Evolutionary conservation across 2,888 invertebrate species (phyloP).

Genomic region (Rhagium mordax): DNA sequence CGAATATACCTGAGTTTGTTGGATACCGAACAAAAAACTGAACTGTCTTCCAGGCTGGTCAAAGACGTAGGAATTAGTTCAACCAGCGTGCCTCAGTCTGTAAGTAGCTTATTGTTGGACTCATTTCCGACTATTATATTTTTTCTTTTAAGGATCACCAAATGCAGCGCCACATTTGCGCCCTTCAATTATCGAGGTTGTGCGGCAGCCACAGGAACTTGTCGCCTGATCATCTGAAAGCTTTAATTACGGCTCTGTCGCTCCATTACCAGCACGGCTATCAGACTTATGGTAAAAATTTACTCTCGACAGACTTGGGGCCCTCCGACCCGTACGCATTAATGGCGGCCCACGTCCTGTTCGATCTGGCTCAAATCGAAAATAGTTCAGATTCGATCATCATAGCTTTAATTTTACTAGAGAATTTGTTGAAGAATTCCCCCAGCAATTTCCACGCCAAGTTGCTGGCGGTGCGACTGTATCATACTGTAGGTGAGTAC

Average conservation of each 20-base stretch:
- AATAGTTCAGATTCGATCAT: conserved; percentile 74
- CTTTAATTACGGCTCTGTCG: conserved; percentile 76
- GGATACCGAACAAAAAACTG: conserved; percentile 75
- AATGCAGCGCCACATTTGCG: conserved; percentile 88
- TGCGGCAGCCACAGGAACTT: conserved; percentile 79
- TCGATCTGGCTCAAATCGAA: conserved; percentile 72
- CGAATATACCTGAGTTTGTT: conserved; percentile 82
- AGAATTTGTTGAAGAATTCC: conserved; percentile 82
- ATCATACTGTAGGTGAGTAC: conserved; percentile 81
- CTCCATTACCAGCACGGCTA: conserved; percentile 78
- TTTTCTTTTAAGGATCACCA: conserved; percentile 75
- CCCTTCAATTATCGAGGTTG: conserved; percentile 82
- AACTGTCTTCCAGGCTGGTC: conserved; percentile 75
- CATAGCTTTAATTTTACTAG: conserved; percentile 80
- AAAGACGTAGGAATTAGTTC: conserved; percentile 78
- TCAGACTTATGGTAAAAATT: conserved; percentile 72
- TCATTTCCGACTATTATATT: not conserved
- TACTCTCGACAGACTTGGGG: conserved; percentile 80
- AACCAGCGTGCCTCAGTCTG: conserved; percentile 76
- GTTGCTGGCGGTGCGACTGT: conserved; percentile 85
- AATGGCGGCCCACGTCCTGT: conserved; percentile 82
- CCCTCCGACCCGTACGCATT: conserved; percentile 87
- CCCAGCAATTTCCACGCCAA: conserved; percentile 93
- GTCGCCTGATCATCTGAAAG: conserved; percentile 72
- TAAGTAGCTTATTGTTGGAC: too few relatives aligned